Base-by-base conservation (phyloP, 2,113 vertebrate species). In the Cariama cristata region DNA sequence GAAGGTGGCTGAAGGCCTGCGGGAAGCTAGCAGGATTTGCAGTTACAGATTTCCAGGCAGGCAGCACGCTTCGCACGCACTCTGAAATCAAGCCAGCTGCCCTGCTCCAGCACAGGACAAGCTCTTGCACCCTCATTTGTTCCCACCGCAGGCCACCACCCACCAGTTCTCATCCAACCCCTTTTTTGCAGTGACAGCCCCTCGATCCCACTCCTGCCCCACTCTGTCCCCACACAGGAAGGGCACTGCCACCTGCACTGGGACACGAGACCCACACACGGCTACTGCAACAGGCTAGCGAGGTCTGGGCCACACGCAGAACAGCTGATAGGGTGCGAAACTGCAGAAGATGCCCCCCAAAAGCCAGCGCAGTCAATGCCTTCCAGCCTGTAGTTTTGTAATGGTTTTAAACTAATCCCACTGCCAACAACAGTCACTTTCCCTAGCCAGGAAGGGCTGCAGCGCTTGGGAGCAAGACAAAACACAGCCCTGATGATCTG, bases 1-100 rank as follows among this genome's bases (percentile, higher is more conserved):
- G 42, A 12, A 22, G 16, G 68, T 33, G 28, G 49, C 59, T 56
- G 73, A 79, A 44, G 30, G 12, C 9, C 18, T 0, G 0, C 4
- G 44, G 53, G 49, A 64, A 79, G 11, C 33, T 1, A 68, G 67
- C 33, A 75, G 30, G 58, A 64, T 63, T 11, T 60, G 52, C 42
- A 89, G 84, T 30, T 47, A 3, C 59, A 16, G 22, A 3, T 47
- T 26, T 67, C 44, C 38, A 38, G 47, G 38, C 0, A 4, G 42
- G 68, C 33, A 60, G 23, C 22, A 58, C 0, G 0, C 40, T 80
- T 9, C 10, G 4, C 11, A 32, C 0, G 0, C 26, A 5, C 15
- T 15, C 69, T 16, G 6, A 81, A 82, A 58, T 12, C 8, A 28
- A 75, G 28, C 15, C 53, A 59, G 56, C 40, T 73, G 53, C n/a